Evolutionary conservation across 1,140 invertebrate genomes (phyloP).

Genomic region (Pseudomyrmex cubaensis): DNA sequence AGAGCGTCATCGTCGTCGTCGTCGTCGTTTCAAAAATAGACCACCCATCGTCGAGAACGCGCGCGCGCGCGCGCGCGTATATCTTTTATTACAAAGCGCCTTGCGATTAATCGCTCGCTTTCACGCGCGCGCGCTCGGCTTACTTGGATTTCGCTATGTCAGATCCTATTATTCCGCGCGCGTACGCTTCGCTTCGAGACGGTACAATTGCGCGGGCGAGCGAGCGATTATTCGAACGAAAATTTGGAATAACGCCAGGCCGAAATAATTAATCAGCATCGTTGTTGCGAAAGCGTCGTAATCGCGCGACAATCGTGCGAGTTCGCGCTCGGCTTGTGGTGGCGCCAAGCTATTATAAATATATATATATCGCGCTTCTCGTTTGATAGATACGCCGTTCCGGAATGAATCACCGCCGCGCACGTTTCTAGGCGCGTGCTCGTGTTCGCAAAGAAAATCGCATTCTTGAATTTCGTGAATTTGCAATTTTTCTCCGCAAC

Average conservation of each 20-base stretch:
- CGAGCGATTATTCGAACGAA: not conserved
- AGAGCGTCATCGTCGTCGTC: conserved; percentile 28
- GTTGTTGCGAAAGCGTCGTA: not conserved
- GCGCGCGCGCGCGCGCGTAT: not conserved
- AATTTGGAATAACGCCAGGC: conserved; percentile 8
- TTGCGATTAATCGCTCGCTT: not conserved
- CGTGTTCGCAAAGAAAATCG: too few relatives aligned
- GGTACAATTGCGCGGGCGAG: not conserved
- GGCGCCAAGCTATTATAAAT: too few relatives aligned
- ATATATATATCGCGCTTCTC: too few relatives aligned
- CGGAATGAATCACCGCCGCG: not conserved
- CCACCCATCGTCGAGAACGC: conserved; percentile 37
- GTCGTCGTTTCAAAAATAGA: conserved; percentile 54
- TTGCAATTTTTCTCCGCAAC: not conserved
- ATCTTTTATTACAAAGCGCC: not conserved
- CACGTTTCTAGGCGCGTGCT: not conserved
- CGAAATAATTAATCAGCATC: not conserved
- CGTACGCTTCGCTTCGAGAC: not conserved
- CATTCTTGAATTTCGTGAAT: too few relatives aligned
- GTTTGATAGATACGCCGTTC: too few relatives aligned
- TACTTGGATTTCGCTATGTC: not conserved
- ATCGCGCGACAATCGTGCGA: not conserved
- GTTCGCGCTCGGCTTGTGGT: too few relatives aligned
- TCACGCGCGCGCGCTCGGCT: not conserved
- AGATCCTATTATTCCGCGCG: not conserved